Percentiles rank a stretch among this genome's conserved stretches.
These are phyloP conservation scores for Chaetorhynchus papuensis DNA, from an alignment of 2,113 vertebrate genomes.

Conservation along the genomic window DNA sequence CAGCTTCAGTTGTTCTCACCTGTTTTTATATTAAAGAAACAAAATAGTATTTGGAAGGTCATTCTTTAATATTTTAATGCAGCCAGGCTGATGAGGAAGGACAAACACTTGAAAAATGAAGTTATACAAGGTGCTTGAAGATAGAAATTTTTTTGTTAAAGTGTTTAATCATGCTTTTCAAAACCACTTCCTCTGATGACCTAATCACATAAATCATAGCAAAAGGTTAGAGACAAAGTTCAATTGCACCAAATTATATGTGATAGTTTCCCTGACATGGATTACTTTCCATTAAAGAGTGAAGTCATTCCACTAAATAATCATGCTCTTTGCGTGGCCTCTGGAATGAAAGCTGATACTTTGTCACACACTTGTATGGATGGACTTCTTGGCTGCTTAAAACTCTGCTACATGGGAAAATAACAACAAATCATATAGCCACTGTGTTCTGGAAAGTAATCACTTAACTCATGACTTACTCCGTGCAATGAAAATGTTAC, in stretches of 20 bases:
- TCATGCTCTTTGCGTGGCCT: background rate
- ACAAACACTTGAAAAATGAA: slow-evolving; percentile 62
- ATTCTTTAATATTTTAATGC: slow-evolving; percentile 28
- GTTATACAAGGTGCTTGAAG: slow-evolving; percentile 50
- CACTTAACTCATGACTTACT: background rate
- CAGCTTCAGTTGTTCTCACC: background rate
- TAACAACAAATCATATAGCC: background rate
- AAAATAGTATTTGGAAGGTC: slow-evolving; percentile 28
- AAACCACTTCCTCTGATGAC: slow-evolving; percentile 66
- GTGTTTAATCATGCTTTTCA: slow-evolving; percentile 70
- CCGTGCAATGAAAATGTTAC: background rate
- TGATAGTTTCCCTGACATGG: slow-evolving; percentile 53
- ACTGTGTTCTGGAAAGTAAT: background rate
- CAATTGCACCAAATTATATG: slow-evolving; percentile 58
- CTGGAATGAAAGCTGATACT: background rate
- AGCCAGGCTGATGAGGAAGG: slow-evolving; percentile 51
- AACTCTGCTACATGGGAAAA: background rate
- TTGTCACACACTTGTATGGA: background rate
- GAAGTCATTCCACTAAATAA: slow-evolving; percentile 36
- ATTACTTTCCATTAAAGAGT: slow-evolving; percentile 57
- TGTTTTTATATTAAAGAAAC: background rate
- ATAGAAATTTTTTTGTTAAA: slow-evolving; percentile 66
- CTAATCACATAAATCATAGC: slow-evolving; percentile 73
- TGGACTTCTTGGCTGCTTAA: background rate
- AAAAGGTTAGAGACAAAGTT: slow-evolving; percentile 75